Base-by-base conservation (phyloP, 2,888 invertebrate genomes). In the Branchipolynoe longqiensis region DNA sequence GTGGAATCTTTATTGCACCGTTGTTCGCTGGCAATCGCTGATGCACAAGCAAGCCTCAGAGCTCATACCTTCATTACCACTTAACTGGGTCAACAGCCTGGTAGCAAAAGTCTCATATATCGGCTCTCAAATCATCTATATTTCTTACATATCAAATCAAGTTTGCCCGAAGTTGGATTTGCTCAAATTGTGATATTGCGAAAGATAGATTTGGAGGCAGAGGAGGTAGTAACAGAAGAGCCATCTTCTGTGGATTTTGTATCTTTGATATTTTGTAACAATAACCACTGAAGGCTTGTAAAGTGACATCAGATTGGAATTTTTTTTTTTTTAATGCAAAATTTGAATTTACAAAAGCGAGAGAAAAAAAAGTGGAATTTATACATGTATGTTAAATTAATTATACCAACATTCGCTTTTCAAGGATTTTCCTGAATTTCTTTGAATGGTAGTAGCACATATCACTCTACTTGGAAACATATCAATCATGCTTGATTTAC, bases 71-170 rank as follows among this genome's bases (percentile, higher is more conserved):
- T n/a, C n/a, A n/a, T n/a, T n/a, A n/a, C n/a, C n/a, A n/a, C n/a
- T n/a, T n/a, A n/a, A n/a, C n/a, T n/a, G n/a, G n/a, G n/a, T n/a
- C n/a, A n/a, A n/a, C n/a, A n/a, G n/a, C n/a, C n/a, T n/a, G n/a
- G n/a, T n/a, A n/a, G n/a, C n/a, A n/a, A n/a, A n/a, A n/a, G n/a
- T n/a, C n/a, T n/a, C n/a, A n/a, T n/a, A n/a, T n/a, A n/a, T n/a
- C n/a, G n/a, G n/a, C n/a, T 31, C 31, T 62, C 62, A 33, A n/a
- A 69, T 33, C 14, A 69, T 69, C 69, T 69, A 69, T 69, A 69
- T 69, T 69, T 69, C 12, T 38, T 69, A 69, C 69, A 69, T 69
- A 69, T 69, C 69, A 69, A 69, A 69, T 18, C 38, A 69, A 69
- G 69, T 38, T 69, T 69, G 69, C 69, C 33, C 69, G 38, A 69